Base-by-base conservation (phyloP, 2,888 invertebrate species). In the Corythucha ciliata region DNA sequence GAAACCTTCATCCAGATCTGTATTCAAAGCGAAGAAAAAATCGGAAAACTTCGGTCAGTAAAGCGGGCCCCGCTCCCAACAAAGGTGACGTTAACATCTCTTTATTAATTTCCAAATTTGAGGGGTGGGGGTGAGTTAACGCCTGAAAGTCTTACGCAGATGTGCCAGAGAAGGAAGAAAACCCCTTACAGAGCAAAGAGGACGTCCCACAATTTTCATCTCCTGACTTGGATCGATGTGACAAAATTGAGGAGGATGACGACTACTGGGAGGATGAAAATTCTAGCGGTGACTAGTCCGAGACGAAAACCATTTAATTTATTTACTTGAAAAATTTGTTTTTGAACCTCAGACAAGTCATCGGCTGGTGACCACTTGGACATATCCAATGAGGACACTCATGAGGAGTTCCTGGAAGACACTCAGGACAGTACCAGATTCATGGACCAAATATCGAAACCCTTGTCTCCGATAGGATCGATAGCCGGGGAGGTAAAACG, bases 201-300 rank as follows among this genome's bases (percentile, higher is more conserved):
- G 51, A 51, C 25, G 36, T 51, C 6, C 44, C 42, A 21, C 27
- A 21, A n/a, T 25, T 24, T 3, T 7, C 24, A 4, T 49, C 49
- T 16, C 32, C 49, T 8, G 21, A 18, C 12, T 21, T 6, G 12
- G 29, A 29, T 29, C 29, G 29, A 10, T 12, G 12, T 29, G 10
- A 51, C 25, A 45, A 51, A 29, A 20, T 4, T 21, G 51, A 51
- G 12, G 45, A 51, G 12, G 51, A 51, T 12, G 51, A 51, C 21
- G 44, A 51, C 40, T 51, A 45, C 26, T 46, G 34, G 36, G 44
- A 51, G n/a, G 51, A 51, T 29, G 51, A 51, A 36, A 40, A 40
- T 10, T 45, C 45, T 8, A 51, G 51, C 26, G 51, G 49, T 49
- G 22, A 49, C 5, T 45, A 7, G 36, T 36, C n/a, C n/a, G 29